Evolutionary conservation across 1,140 invertebrate species (phyloP), one percentile per base, ranked within the genome.

Genomic region (Hydropsyche tenuis): DNA sequence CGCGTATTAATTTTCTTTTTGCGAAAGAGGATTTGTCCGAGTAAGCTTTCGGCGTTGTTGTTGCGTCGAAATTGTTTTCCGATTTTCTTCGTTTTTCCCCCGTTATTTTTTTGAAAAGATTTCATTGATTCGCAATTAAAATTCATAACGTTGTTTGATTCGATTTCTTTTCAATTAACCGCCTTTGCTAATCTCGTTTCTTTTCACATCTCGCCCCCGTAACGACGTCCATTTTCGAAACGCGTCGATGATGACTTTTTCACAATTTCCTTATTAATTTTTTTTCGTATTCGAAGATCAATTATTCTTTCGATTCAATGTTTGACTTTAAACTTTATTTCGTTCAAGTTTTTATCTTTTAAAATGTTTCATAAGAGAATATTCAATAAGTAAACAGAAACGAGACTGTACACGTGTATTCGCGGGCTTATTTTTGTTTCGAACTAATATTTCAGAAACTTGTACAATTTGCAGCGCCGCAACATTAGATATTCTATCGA

Each of bases 81-180:
- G 3, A 9, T 37, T 37, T 37, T 37, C 30, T 23, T 20, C 6
- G 11, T 60, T 60, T 60, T 23, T 23, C 9, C 23, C 56, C 11
- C n/a, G 45, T 53, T n/a, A 7, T 42, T 68, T 25, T 20, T 22
- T 7, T 3, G 14, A 64, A 69, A 75, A 75, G 51, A 43, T 42
- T 62, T 72, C 74, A 18, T n/a, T 63, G 72, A 25, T 51, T 27
- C 63, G 23, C 45, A 73, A 75, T 76, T 71, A 73, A 73, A 73
- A 76, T 76, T 73, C 74, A 73, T 73, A 51, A 68, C 43, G 65
- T 18, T 16, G 27, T 65, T 18, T 11, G 63, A 65, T 65, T 65
- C 46, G 45, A 68, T 68, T 65, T 68, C 65, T 68, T 46, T 65
- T 65, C 63, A 65, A 65, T 65, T 65, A 65, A 45, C n/a, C 63